Conservation (phyloP, 1,140 invertebrate species). For the Geopemphigus sp. region DNA sequence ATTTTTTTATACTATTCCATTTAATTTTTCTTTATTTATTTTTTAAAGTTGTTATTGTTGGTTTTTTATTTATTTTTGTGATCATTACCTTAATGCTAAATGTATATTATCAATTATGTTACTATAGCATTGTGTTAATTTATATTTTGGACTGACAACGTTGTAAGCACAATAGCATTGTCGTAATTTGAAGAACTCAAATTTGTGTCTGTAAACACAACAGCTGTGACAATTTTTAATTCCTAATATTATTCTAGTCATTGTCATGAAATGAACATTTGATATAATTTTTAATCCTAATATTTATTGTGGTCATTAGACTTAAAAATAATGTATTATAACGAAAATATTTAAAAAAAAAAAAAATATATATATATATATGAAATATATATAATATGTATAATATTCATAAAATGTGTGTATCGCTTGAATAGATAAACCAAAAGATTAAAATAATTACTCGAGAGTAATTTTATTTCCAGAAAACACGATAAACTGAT, state of each 20-base stretch:
- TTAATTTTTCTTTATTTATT: conserved; percentile 36
- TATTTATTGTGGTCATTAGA: conserved; percentile 45
- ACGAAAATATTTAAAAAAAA: conserved; percentile 20
- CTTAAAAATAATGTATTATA: conserved; percentile 38
- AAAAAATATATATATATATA: conserved; percentile 13
- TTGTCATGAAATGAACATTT: conserved; percentile 28
- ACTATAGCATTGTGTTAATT: conserved; percentile 28
- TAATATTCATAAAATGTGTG: neutral
- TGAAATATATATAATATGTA: neutral
- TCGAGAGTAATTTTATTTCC: too few species aligned
- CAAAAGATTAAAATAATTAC: too few species aligned
- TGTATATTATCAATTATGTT: conserved; percentile 2
- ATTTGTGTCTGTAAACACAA: neutral
- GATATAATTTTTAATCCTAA: conserved; percentile 44
- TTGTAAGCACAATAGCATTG: conserved; percentile 34
- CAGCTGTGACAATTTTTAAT: conserved; percentile 45
- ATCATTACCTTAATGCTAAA: conserved; percentile 20
- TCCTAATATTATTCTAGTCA: conserved; percentile 48
- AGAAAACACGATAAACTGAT: too few species aligned
- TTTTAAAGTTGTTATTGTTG: conserved; percentile 37
- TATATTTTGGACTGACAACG: conserved; percentile 16
- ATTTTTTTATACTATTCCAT: neutral
- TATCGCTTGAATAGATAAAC: neutral
- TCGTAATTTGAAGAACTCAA: conserved; percentile 29
- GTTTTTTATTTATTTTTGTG: conserved; percentile 44